Conservation (phyloP, 2,888 invertebrate species). For the Drosophila emarginata region DNA sequence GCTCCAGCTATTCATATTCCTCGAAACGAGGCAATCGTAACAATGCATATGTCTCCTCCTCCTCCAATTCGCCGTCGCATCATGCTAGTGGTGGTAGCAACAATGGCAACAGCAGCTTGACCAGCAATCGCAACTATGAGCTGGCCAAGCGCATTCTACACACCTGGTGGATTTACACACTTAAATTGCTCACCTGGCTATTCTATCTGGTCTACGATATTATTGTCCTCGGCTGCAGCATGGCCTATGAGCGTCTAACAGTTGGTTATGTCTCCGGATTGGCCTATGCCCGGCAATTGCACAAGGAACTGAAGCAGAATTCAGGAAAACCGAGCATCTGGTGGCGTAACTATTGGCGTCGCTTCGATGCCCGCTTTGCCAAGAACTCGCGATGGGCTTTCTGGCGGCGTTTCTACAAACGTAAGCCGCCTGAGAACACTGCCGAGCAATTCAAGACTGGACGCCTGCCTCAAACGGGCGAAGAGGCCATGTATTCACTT, state of each 20-base stretch:
- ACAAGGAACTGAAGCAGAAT: slow-evolving; percentile 80
- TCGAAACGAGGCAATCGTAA: slow-evolving; percentile 73
- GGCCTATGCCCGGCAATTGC: slow-evolving; percentile 74
- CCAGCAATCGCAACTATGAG: slow-evolving; percentile 83
- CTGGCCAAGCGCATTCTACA: slow-evolving; percentile 82
- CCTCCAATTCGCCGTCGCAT: slow-evolving; percentile 61
- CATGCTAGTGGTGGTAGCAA: neutral
- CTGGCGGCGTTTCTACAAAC: slow-evolving; percentile 82
- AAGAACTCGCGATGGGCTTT: slow-evolving; percentile 81
- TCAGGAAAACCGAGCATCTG: slow-evolving; percentile 81
- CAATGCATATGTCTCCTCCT: slow-evolving; percentile 50
- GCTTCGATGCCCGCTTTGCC: slow-evolving; percentile 79
- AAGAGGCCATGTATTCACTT: slow-evolving; percentile 96
- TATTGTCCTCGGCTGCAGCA: slow-evolving; percentile 87
- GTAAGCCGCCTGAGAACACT: slow-evolving; percentile 79
- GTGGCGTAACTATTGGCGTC: slow-evolving; percentile 79
- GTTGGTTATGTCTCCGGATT: slow-evolving; percentile 67
- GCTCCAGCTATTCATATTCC: slow-evolving; percentile 75
- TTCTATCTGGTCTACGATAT: slow-evolving; percentile 91
- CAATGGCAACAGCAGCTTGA: slow-evolving; percentile 14
- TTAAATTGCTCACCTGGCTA: slow-evolving; percentile 89
- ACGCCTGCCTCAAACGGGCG: slow-evolving; percentile 92
- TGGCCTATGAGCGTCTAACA: slow-evolving; percentile 79
- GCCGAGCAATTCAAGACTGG: slow-evolving; percentile 80
- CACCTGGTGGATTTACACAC: slow-evolving; percentile 85